A percentile compares a stretch with the other conserved stretches of the same genome.
Evolutionary conservation across 2,888 invertebrate genomes (phyloP).

Genomic region (Eretmocerus hayati): DNA sequence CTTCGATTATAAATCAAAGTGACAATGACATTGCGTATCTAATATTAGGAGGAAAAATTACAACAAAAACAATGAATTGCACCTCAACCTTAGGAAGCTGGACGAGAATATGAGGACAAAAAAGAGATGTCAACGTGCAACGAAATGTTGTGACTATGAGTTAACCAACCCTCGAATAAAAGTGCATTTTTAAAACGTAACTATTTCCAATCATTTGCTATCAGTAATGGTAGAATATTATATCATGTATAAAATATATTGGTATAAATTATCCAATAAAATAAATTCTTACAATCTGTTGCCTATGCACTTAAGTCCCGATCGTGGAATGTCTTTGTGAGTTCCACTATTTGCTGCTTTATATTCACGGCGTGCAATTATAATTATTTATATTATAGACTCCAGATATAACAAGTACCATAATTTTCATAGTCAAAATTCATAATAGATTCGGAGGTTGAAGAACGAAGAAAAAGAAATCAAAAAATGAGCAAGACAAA

Average conservation of each 20-base stretch:
- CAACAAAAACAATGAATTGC: constrained; percentile 41
- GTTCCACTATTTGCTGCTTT: constrained; percentile 42
- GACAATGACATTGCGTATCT: constrained; percentile 15
- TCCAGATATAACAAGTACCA: constrained; percentile 39
- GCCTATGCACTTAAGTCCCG: constrained; percentile 45
- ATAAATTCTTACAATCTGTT: constrained; percentile 36
- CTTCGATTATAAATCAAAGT: no score
- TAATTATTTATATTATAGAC: constrained; percentile 34
- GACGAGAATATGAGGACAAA: constrained; percentile 18
- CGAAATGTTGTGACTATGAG: constrained; percentile 37
- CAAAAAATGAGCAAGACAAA: constrained; percentile 12
- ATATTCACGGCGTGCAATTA: constrained; percentile 34
- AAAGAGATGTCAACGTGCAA: constrained; percentile 41
- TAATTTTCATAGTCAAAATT: constrained; percentile 36
- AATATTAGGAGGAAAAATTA: constrained; percentile 13
- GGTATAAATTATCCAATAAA: constrained; percentile 39
- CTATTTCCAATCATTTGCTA: constrained; percentile 36
- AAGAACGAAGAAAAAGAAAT: background rate
- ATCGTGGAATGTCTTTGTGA: constrained; percentile 45
- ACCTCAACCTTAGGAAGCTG: constrained; percentile 39
- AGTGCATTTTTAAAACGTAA: constrained; percentile 35
- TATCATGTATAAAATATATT: constrained; percentile 44
- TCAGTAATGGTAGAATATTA: constrained; percentile 41
- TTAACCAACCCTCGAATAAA: constrained; percentile 40
- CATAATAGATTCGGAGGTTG: constrained; percentile 34